Conservation (phyloP, 1,140 invertebrate genomes). For the Cydia amplana region DNA sequence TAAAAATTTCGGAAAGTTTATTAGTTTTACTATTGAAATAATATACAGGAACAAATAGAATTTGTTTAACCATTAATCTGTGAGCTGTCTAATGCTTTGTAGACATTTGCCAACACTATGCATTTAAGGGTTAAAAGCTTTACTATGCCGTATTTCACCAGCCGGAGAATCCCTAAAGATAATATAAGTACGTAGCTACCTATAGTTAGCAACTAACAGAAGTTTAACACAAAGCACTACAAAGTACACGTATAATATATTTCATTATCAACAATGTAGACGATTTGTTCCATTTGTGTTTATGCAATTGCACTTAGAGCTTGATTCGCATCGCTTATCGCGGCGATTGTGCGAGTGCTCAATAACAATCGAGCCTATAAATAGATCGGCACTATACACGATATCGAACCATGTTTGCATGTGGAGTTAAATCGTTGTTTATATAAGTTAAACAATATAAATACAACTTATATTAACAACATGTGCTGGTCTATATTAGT, state of each 20-base stretch:
- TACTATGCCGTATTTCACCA: too few relatives aligned
- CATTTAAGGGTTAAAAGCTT: too few relatives aligned
- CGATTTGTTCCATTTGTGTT: conserved; percentile 21
- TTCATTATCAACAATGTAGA: conserved; percentile 4
- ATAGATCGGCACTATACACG: conserved; percentile 46
- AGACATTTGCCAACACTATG: too few relatives aligned
- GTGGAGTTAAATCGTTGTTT: conserved; percentile 3
- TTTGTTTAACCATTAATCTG: too few relatives aligned
- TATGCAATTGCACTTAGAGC: conserved; percentile 37
- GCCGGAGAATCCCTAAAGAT: too few relatives aligned
- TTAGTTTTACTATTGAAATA: too few relatives aligned
- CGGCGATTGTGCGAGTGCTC: conserved; percentile 51
- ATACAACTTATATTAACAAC: neutral
- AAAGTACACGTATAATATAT: conserved; percentile 7
- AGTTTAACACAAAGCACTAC: neutral
- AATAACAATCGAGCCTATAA: conserved; percentile 61
- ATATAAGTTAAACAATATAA: neutral
- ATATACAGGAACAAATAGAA: too few relatives aligned
- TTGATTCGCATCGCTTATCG: conserved; percentile 59
- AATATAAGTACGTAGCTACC: neutral
- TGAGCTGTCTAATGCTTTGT: too few relatives aligned
- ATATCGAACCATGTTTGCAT: conserved; percentile 14
- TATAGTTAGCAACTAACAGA: neutral
- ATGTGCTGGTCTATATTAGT: neutral
- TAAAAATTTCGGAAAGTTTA: too few relatives aligned